Evolutionary conservation across 2,888 invertebrate species (phyloP).

Genomic region (Branchellion lobata): DNA sequence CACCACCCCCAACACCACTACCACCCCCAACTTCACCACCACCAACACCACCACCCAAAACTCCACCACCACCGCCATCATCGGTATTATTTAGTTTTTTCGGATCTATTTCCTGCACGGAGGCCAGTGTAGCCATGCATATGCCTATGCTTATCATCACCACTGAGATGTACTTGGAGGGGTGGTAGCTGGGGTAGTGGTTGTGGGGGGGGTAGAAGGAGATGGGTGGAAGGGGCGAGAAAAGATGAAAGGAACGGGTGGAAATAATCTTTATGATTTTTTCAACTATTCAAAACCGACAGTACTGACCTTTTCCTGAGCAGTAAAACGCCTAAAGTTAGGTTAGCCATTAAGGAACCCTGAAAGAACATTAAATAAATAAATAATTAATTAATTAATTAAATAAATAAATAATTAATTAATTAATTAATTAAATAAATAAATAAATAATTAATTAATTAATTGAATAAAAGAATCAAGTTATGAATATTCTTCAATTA

Average conservation of each 20-base stretch:
- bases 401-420: too few relatives aligned
- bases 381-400: too few relatives aligned
- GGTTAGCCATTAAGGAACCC: constrained; percentile 91
- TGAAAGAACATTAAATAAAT: constrained; percentile 31
- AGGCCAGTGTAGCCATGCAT: constrained; percentile 82
- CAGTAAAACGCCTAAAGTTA: constrained; percentile 89
- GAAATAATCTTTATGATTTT: too few relatives aligned
- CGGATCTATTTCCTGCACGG: constrained; percentile 62
- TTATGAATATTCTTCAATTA: too few relatives aligned
- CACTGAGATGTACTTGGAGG: constrained; percentile 85
- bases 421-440: too few relatives aligned
- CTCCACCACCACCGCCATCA: background rate
- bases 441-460: too few relatives aligned
- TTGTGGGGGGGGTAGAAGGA: too few relatives aligned
- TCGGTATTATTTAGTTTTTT: too few relatives aligned
- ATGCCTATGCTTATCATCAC: constrained; percentile 91
- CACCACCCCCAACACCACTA: constrained; percentile 30
- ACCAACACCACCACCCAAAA: background rate
- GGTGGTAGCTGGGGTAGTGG: constrained; percentile 67
- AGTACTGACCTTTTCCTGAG: constrained; percentile 70
- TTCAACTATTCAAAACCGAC: too few relatives aligned
- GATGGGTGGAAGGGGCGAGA: too few relatives aligned
- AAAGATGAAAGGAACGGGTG: too few relatives aligned
- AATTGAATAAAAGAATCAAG: too few relatives aligned
- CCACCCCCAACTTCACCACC: constrained; percentile 24